Base-by-base conservation (phyloP, 2,888 invertebrate genomes). In the Leucania comma region DNA sequence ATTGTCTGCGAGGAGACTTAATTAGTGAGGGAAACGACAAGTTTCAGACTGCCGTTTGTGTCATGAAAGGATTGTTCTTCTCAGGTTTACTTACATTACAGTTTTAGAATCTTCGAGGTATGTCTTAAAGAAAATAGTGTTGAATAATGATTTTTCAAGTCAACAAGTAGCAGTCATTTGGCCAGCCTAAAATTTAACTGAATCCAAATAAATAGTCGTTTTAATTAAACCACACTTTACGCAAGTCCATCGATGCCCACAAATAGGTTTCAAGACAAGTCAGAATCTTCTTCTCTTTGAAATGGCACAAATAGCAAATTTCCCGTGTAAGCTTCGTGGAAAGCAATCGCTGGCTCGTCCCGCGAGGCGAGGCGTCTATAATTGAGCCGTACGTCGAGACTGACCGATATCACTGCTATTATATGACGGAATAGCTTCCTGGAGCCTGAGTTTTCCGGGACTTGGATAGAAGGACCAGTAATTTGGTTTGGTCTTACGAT, bases 271-370 rank as follows among this genome's bases (percentile, higher is more conserved):
- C 26, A 26, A 53, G 46, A 17, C 60, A 42, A 35, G 46, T 60
- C 65, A 26, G 26, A 35, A 59, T 56, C 29, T 38, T 42, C 57
- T 58, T 71, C 57, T 57, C 53, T 67, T 66, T 69, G 63, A 71
- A 84, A 75, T 51, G 24, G 58, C 69, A 72, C 60, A 79, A 81
- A 78, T 73, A 78, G 51, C 42, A 82, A 74, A 73, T 75, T 77
- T 77, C 68, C 60, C 65, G 64, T 59, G 63, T 62, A 81, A 76
- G 73, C 61, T 66, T 62, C 64, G 68, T 71, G 42, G 68, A 77
- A 83, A 72, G 85, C 85, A 82, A 83, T 83, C 80, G 78, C 46
- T 54, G 56, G 58, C 22, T 61, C 63, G 81, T 79, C 78, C 71
- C 71, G 76, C 62, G 50, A 60, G 75, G 61, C 69, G 64, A 72